phyloP scores from a whole-genome alignment of 2,113 vertebrate species.

The Labrus mixtus region DNA sequence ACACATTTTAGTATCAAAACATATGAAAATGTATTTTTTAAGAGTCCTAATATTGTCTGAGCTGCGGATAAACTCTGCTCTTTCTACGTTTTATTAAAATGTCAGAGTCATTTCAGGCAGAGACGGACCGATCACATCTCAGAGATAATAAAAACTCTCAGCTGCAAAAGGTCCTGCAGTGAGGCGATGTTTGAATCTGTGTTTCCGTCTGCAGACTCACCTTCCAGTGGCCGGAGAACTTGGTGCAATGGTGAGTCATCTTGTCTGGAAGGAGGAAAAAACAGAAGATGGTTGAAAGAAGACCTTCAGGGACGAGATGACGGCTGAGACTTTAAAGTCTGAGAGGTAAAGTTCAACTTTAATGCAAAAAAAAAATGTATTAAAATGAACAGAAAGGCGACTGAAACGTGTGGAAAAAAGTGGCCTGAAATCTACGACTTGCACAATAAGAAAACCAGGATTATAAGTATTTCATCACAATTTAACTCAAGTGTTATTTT shows the following conservation, averaged over 20 bases:
- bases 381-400: background rate
- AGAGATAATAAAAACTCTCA: background rate
- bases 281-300: background rate
- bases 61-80: background rate
- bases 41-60: background rate
- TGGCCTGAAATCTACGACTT: background rate
- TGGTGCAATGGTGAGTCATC: conserved; percentile 91
- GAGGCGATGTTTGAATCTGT: conserved; percentile 23
- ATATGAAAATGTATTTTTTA: background rate
- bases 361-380: background rate
- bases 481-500: background rate
- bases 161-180: background rate
- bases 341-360: background rate
- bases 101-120: too few species aligned
- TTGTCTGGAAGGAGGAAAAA: conserved; percentile 65
- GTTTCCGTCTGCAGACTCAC: conserved; percentile 75
- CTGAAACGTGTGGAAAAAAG: background rate
- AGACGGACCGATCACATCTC: background rate
- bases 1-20: too few species aligned
- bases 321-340: background rate
- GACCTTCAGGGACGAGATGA: background rate
- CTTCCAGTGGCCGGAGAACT: conserved; percentile 92
- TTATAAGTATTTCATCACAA: background rate
- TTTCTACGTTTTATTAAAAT: background rate
- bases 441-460: background rate